Percentiles rank a stretch among this genome's conserved stretches.
Evolutionary conservation across 2,797 vertebrate species (phyloP).

Genomic region (Parauchenoglanis ngamensis): DNA sequence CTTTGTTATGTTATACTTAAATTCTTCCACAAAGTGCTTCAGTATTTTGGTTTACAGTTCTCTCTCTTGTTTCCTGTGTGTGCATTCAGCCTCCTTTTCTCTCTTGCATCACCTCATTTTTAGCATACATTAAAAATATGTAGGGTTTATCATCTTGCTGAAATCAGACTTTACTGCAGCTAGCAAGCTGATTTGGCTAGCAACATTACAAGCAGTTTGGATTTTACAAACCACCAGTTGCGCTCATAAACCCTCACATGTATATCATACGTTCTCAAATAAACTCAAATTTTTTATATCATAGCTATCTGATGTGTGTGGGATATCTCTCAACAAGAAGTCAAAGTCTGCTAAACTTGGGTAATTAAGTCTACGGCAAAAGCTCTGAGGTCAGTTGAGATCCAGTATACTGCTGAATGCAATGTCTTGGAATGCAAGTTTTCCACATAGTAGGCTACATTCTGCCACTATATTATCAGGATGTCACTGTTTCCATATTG

Average conservation of each 20-base stretch:
- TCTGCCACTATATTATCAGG: not conserved
- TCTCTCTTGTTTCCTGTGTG: not conserved
- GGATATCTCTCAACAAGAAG: not conserved
- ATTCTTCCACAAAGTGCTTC: not conserved
- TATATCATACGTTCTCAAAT: conserved; percentile 2
- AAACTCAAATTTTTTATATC: not conserved
- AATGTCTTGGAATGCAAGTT: not conserved
- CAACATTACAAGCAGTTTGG: not conserved
- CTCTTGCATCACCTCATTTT: not conserved
- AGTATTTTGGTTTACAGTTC: not conserved
- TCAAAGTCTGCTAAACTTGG: not conserved
- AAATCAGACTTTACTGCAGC: not conserved
- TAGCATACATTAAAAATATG: not conserved
- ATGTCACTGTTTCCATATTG: not conserved
- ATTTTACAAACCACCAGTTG: not conserved
- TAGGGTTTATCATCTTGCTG: not conserved
- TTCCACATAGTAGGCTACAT: not conserved
- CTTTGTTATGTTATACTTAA: not conserved
- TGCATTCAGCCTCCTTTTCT: not conserved
- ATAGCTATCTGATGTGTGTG: not conserved
- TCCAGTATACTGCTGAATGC: not conserved
- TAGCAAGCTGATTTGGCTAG: not conserved
- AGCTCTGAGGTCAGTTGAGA: not conserved
- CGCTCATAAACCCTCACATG: not conserved
- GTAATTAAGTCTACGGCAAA: conserved; percentile 9